A percentile compares a stretch with the other conserved stretches of the same genome.
These are phyloP conservation scores for Glossosoma conforme DNA, from an alignment of 1,140 invertebrate genomes.

Conservation along the genomic window DNA sequence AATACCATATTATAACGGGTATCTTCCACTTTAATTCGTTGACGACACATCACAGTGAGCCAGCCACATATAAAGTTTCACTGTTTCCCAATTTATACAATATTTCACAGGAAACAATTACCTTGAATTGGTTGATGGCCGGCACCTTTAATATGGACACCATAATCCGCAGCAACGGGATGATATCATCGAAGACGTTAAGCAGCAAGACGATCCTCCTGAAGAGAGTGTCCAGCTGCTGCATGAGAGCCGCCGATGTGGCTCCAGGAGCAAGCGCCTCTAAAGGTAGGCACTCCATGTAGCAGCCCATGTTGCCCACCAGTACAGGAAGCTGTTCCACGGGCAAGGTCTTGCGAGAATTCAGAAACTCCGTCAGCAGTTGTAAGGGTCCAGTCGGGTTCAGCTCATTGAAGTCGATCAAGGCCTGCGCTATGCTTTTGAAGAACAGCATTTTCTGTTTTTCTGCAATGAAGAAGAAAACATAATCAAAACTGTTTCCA, in stretches of 20 bases:
- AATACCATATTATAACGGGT: no score
- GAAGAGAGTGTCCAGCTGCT: slow-evolving; percentile 80
- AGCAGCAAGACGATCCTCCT: slow-evolving; percentile 72
- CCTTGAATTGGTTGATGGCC: slow-evolving; percentile 73
- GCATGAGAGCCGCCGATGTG: slow-evolving; percentile 76
- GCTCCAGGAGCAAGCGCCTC: slow-evolving; percentile 69
- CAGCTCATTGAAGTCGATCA: slow-evolving; percentile 95
- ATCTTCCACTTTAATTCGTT: no score
- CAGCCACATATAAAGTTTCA: no score
- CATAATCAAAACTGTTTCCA: no score
- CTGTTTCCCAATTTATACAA: no score
- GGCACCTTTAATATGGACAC: slow-evolving; percentile 80
- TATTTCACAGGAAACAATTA: slow-evolving; percentile 36
- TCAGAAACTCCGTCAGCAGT: slow-evolving; percentile 84
- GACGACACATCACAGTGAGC: no score
- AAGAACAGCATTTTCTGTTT: slow-evolving; percentile 75
- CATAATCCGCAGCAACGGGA: slow-evolving; percentile 79
- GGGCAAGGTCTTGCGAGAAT: slow-evolving; percentile 82
- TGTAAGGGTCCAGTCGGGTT: slow-evolving; percentile 92
- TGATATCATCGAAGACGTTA: slow-evolving; percentile 67
- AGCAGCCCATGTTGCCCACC: slow-evolving; percentile 85
- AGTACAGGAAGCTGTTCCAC: slow-evolving; percentile 68
- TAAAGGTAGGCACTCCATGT: slow-evolving; percentile 86
- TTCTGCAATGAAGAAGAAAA: slow-evolving; percentile 50
- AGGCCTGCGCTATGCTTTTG: slow-evolving; percentile 85